phyloP scores from a whole-genome alignment of 2,888 invertebrate species.

The Tolmerus cingulatus region DNA sequence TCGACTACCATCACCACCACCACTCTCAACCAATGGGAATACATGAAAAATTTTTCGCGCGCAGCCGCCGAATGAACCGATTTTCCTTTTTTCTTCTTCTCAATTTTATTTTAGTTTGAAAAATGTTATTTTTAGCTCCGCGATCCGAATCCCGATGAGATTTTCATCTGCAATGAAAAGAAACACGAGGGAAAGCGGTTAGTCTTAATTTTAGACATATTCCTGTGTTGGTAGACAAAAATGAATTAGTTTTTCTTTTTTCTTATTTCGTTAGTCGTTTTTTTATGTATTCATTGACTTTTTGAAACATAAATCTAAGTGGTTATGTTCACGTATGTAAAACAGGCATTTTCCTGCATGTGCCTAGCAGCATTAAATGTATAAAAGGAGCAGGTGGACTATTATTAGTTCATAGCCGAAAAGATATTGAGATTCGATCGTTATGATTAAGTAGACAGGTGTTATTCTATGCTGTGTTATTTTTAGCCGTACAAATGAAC shows the following conservation, averaged over 20 bases:
- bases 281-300: slow-evolving; percentile 22
- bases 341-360: neutral
- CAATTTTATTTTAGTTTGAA: neutral
- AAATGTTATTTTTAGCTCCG: slow-evolving; percentile 19
- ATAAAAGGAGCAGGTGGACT: neutral
- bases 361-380: neutral
- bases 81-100: neutral
- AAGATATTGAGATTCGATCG: neutral
- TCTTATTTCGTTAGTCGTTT: neutral
- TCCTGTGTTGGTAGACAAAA: slow-evolving; percentile 6
- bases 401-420: neutral
- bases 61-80: slow-evolving; percentile 6
- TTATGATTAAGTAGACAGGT: neutral
- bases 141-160: slow-evolving; percentile 31
- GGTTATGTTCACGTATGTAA: neutral
- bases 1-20: neutral
- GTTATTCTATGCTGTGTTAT: neutral
- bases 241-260: neutral
- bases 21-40: neutral
- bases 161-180: slow-evolving; percentile 18
- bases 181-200: slow-evolving; percentile 24
- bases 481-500: neutral
- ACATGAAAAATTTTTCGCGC: slow-evolving; percentile 15
- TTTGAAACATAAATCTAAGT: neutral
- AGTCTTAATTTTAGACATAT: slow-evolving; percentile 28